phyloP scores from a whole-genome alignment of 2,888 invertebrate species.

The Apoda limacodes region DNA sequence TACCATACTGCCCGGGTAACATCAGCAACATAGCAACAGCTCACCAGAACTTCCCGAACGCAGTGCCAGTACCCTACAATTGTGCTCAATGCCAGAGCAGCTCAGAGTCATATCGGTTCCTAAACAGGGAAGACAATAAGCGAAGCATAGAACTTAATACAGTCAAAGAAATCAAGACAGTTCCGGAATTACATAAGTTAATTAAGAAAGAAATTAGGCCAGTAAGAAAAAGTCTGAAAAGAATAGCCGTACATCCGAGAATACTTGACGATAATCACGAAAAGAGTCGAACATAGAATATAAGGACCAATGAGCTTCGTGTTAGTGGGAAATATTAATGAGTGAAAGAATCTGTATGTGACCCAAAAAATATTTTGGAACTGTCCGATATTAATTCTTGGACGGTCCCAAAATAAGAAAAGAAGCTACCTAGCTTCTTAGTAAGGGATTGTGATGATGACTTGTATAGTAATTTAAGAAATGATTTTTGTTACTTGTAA shows the following conservation, averaged over 20 bases:
- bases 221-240: slow-evolving; percentile 38
- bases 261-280: slow-evolving; percentile 34
- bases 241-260: slow-evolving; percentile 41
- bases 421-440: background rate
- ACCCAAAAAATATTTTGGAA: slow-evolving; percentile 42
- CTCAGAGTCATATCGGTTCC: slow-evolving; percentile 38
- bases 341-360: slow-evolving; percentile 6
- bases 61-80: slow-evolving; percentile 71
- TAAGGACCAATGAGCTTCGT: too few species aligned
- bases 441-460: slow-evolving; percentile 2
- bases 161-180: slow-evolving; percentile 48
- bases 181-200: slow-evolving; percentile 45
- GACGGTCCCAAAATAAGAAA: slow-evolving; percentile 54
- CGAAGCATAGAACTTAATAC: slow-evolving; percentile 45
- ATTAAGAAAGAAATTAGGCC: slow-evolving; percentile 55
- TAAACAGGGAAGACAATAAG: slow-evolving; percentile 44
- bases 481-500: slow-evolving; percentile 21
- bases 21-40: slow-evolving; percentile 54
- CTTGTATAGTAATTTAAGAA: slow-evolving; percentile 17
- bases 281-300: too few species aligned
- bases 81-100: slow-evolving; percentile 68
- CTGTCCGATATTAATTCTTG: slow-evolving; percentile 56
- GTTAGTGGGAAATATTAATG: slow-evolving; percentile 9
- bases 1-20: slow-evolving; percentile 74
- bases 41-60: slow-evolving; percentile 71